Conservation (phyloP, 2,113 vertebrate species). For the Saguinus midas region DNA sequence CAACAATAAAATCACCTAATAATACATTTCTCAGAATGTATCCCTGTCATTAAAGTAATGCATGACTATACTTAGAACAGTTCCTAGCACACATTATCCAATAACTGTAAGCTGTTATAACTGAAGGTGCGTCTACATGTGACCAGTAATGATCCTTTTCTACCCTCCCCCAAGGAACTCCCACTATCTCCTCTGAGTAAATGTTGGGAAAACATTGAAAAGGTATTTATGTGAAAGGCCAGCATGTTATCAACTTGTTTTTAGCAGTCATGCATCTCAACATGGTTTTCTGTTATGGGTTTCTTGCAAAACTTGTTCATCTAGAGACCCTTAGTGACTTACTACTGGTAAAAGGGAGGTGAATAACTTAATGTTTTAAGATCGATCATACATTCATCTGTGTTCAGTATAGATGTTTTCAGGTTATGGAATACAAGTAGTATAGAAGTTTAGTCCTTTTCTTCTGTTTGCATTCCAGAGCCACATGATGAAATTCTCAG, state of each 20-base stretch:
- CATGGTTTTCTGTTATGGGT: not conserved
- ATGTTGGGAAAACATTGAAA: not conserved
- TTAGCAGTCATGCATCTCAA: not conserved
- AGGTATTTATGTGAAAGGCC: not conserved
- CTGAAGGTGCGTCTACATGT: not conserved
- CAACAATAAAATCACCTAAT: not conserved
- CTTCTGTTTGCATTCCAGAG: not conserved
- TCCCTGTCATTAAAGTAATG: not conserved
- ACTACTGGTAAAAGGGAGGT: not conserved
- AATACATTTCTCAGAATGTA: not conserved
- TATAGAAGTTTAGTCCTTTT: not conserved
- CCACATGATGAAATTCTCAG: not conserved
- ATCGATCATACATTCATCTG: not conserved
- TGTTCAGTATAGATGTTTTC: not conserved
- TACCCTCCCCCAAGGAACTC: not conserved
- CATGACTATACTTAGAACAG: not conserved
- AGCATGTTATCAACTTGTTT: not conserved
- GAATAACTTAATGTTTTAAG: not conserved
- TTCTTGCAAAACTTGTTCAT: not conserved
- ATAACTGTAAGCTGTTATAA: not conserved
- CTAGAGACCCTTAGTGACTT: not conserved
- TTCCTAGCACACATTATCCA: not conserved
- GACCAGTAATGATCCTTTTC: not conserved
- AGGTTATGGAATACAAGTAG: not conserved
- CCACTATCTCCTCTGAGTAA: conserved; percentile 1